Percentiles rank a stretch among this genome's conserved stretches.
Conservation (phyloP, 2,113 vertebrate genomes). For the Nyctibius bracteatus region DNA sequence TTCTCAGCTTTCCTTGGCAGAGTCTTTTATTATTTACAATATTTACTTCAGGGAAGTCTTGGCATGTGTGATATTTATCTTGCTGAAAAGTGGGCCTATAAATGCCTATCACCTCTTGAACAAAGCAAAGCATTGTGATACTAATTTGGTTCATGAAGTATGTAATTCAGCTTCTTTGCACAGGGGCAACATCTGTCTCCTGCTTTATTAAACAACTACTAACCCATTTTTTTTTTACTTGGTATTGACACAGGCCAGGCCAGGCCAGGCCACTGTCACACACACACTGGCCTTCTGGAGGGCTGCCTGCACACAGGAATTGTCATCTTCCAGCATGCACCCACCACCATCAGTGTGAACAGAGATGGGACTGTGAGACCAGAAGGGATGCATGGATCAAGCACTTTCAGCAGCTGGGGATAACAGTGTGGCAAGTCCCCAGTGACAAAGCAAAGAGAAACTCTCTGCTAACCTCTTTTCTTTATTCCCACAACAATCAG, state of each 20-base stretch:
- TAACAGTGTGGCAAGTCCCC: neutral
- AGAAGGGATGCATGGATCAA: neutral
- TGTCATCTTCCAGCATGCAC: neutral
- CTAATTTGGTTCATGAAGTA: conserved; percentile 95
- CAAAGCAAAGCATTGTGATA: conserved; percentile 85
- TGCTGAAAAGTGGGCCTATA: conserved; percentile 82
- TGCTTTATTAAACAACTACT: conserved; percentile 92
- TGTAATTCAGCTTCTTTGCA: conserved; percentile 87
- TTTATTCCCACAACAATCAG: neutral
- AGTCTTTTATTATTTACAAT: conserved; percentile 87
- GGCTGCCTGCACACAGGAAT: neutral
- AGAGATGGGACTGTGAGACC: neutral
- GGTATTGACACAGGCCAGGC: conserved; percentile 74
- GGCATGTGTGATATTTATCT: conserved; percentile 82
- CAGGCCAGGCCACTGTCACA: neutral
- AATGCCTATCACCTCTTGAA: conserved; percentile 85
- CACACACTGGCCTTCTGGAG: neutral
- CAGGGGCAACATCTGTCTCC: conserved; percentile 86
- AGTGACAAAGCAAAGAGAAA: neutral
- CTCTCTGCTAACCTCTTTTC: neutral
- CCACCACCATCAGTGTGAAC: neutral
- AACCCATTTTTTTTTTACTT: conserved; percentile 83
- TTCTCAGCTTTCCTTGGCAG: conserved; percentile 86
- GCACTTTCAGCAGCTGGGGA: neutral
- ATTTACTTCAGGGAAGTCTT: conserved; percentile 85